Evolutionary conservation across 1,140 invertebrate genomes (phyloP).

Genomic region (Drosophila pseudoobscura): DNA sequence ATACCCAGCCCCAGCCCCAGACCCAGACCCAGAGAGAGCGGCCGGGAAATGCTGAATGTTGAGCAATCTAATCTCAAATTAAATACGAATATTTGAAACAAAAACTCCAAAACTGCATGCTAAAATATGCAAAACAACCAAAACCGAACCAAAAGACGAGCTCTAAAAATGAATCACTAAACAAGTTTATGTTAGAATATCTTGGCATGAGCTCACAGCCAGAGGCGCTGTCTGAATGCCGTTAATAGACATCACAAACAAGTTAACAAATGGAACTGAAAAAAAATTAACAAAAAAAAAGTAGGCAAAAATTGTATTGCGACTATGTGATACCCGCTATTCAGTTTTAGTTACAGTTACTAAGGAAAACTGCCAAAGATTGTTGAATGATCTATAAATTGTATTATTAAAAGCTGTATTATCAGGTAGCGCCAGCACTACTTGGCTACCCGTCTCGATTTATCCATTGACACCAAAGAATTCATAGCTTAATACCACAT

Average conservation of each 20-base stretch:
- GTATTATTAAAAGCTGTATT: too few relatives aligned
- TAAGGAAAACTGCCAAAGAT: too few relatives aligned
- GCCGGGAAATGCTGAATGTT: conserved; percentile 24
- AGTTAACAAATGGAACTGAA: conserved; percentile 46
- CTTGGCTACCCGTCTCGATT: too few relatives aligned
- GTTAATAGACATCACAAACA: conserved; percentile 65
- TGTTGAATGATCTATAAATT: too few relatives aligned
- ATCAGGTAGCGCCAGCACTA: too few relatives aligned
- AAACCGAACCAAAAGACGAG: conserved; percentile 49
- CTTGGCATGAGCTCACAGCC: conserved; percentile 63
- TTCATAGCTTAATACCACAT: not conserved
- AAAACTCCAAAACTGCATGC: conserved; percentile 18
- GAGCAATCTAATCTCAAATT: conserved; percentile 30
- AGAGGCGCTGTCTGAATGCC: conserved; percentile 30
- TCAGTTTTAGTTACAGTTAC: too few relatives aligned
- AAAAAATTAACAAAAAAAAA: conserved; percentile 12
- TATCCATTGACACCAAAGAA: not conserved
- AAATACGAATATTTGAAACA: conserved; percentile 31
- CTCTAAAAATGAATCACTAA: conserved; percentile 58
- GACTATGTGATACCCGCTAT: too few relatives aligned
- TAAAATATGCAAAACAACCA: conserved; percentile 51
- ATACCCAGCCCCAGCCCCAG: too few relatives aligned
- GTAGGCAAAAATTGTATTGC: too few relatives aligned
- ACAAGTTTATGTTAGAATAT: conserved; percentile 58
- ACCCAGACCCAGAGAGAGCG: not conserved